phyloP scores from a whole-genome alignment of 2,888 invertebrate species.

The Macrophya alboannulata region DNA sequence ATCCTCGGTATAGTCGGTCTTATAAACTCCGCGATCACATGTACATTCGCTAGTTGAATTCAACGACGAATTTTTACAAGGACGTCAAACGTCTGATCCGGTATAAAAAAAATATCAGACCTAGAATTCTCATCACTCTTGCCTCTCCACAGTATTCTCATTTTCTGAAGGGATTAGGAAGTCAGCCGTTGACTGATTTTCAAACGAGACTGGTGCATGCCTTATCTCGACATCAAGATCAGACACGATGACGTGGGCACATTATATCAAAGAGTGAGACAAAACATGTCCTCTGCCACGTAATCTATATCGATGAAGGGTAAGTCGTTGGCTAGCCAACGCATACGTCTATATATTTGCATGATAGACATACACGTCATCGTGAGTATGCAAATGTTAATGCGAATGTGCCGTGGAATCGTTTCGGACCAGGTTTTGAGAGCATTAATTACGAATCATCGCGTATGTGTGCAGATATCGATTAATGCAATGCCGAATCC shows the following conservation, averaged over 20 bases:
- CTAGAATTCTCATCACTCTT: constrained; percentile 11
- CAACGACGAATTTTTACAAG: background rate
- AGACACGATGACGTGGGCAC: constrained; percentile 34
- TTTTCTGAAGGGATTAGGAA: constrained; percentile 25
- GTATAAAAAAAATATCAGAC: background rate
- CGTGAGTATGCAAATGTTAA: background rate
- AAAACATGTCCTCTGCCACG: constrained; percentile 34
- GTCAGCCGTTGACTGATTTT: constrained; percentile 29
- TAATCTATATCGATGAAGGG: constrained; percentile 36
- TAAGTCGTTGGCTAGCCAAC: background rate
- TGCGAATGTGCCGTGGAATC: background rate
- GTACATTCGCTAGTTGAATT: background rate
- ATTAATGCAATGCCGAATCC: background rate
- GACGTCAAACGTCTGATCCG: background rate
- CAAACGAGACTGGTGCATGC: constrained; percentile 31
- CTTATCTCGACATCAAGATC: constrained; percentile 49
- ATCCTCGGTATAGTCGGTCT: background rate
- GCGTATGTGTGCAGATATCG: constrained; percentile 1
- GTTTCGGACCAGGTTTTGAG: background rate
- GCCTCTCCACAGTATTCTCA: background rate
- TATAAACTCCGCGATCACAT: background rate
- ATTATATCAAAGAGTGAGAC: constrained; percentile 29
- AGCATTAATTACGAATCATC: constrained; percentile 17
- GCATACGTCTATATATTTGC: constrained; percentile 11
- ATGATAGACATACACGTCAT: background rate